Evolutionary conservation across 2,888 invertebrate genomes (phyloP), one percentile per base, ranked within the genome.

Genomic region (Drosophila acutilabella): DNA sequence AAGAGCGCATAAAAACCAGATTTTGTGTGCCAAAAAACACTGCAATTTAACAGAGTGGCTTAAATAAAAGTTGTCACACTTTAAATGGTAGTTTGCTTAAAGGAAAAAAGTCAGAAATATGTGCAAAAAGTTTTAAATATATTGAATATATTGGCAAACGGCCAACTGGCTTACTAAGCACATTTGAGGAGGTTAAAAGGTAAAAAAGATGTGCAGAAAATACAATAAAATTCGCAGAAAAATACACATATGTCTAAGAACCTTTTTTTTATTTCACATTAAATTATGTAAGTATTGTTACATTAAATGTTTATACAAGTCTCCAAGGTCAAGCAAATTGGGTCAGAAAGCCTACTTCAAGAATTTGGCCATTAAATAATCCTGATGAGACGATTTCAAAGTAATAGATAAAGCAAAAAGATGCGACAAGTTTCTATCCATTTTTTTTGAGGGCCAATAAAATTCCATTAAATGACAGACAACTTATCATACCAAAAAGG

Each of bases 391-490:
- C 54, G 52, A 62, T 58, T 62, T 64, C 44, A 62, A 52, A 64
- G 56, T 26, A 16, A 47, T 18, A 68, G 62, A 70, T 67, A 71
- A 57, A 36, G 13, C 2, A 36, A 13, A 50, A 70, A 68, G 44
- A 74, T 45, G 44, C 57, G 23, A 56, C 44, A 66, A 75, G 59
- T 56, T 61, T 59, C 65, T 58, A 66, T 71, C 59, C 45, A 42
- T 67, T 48, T 30, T 47, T 64, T 68, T 47, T 30, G 26, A 20
- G 36, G 47, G 42, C 52, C 51, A 64, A 66, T 80, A 62, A 75
- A 66, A 75, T 57, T 47, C 50, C 72, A 81, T 87, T 73, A 80
- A 71, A 80, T 71, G 70, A 73, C 66, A 23, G 60, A 59, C 59
- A 72, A 70, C 65, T 72, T 74, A 76, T 66, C 70, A 58, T 54